Evolutionary conservation across 2,113 vertebrate genomes (phyloP), one percentile per base, ranked within the genome.

Genomic region (Phainopepla nitens): DNA sequence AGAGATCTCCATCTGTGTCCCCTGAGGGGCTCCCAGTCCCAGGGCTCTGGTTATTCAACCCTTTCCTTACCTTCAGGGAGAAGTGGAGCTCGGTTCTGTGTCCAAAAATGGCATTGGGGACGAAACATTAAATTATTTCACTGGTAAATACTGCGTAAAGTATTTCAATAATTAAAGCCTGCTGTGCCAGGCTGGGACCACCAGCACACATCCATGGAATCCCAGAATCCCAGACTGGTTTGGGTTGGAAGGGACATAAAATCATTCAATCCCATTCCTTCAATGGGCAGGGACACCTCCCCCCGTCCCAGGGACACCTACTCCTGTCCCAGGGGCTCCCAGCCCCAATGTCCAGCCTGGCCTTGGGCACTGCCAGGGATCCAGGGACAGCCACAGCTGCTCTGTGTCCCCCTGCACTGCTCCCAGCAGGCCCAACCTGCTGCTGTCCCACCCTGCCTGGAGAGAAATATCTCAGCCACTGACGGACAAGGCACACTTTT

Each of bases 201-300:
- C 24, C 42, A 53, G 33, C 29, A n/a, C 31, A n/a, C 28, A n/a
- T 19, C 27, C 49, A 25, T 4, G 44, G 65, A 41, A 64, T 56
- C 28, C 17, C n/a, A 35, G 49, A 18, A 13, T 15, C 15, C 24
- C 75, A 49, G 28, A 39, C 3, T 29, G 25, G 29, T 25, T 47
- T 64, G 56, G 7, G 22, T 18, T 36, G 45, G 39, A 23, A 51
- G 2, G 33, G 24, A 62, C 11, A 6, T 62, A 47, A 54, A 4
- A 1, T 6, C 41, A 29, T 20, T 2, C 12, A 9, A 0, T 54
- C 0, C 42, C 35, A 66, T 4, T 7, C 25, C 29, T 41, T 33
- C 10, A 23, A 23, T 9, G 29, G 12, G n/a, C 64, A 87, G 64
- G 19, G 47, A 53, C 54, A 28, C 12, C 47, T 69, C 0, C 60